phyloP scores from a whole-genome alignment of 2,888 invertebrate genomes.

The Siphonodentalium dalli region DNA sequence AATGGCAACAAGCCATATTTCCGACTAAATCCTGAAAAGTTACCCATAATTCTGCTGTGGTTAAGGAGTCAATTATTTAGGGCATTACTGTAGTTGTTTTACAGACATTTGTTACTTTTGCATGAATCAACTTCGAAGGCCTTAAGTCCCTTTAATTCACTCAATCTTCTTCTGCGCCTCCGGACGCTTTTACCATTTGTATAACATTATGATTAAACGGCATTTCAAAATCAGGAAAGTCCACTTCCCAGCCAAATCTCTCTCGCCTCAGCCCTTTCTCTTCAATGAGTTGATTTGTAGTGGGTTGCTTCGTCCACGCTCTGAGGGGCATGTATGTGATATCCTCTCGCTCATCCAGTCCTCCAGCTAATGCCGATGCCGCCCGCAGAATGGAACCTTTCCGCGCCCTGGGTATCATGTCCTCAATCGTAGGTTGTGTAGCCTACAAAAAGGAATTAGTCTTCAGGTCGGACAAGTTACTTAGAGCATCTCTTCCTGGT shows the following conservation, averaged over 20 bases:
- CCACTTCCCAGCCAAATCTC: conserved; percentile 64
- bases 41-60: too few species aligned
- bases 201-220: conserved; percentile 61
- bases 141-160: too few species aligned
- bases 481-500: too few species aligned
- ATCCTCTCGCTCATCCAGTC: conserved; percentile 59
- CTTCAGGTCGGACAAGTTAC: neutral
- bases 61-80: too few species aligned
- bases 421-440: conserved; percentile 24
- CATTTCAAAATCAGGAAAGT: conserved; percentile 63
- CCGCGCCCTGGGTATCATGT: conserved; percentile 37
- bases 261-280: conserved; percentile 52
- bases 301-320: conserved; percentile 62
- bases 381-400: conserved; percentile 61
- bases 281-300: conserved; percentile 55
- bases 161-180: conserved; percentile 47
- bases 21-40: too few species aligned
- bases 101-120: too few species aligned
- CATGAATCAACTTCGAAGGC: too few species aligned
- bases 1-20: too few species aligned
- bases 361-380: conserved; percentile 61
- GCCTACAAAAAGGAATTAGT: neutral
- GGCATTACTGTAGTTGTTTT: too few species aligned
- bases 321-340: conserved; percentile 58
- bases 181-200: conserved; percentile 44